Conservation (phyloP, 2,113 vertebrate species). For the Aldabrachelys gigantea region DNA sequence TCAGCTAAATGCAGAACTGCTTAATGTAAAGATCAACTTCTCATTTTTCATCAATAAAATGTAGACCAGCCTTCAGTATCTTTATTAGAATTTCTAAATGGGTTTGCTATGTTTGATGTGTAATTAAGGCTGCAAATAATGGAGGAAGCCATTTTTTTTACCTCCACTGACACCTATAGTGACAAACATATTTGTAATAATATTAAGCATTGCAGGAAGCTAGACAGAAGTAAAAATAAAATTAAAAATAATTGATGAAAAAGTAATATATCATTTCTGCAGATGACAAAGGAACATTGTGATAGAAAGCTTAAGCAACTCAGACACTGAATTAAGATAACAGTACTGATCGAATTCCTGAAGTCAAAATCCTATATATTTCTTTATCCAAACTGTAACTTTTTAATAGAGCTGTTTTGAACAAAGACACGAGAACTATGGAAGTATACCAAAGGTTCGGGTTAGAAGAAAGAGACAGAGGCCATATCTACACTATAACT, state of each 20-base stretch:
- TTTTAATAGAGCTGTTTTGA: background rate
- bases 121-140: background rate
- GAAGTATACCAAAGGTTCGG: background rate
- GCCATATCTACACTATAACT: background rate
- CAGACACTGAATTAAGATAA: background rate
- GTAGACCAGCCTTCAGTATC: background rate
- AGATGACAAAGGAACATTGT: background rate
- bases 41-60: background rate
- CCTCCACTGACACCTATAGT: background rate
- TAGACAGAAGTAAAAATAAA: constrained; percentile 13
- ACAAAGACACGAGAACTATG: background rate
- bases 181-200: background rate
- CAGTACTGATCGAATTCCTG: background rate
- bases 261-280: background rate
- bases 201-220: background rate
- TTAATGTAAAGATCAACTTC: background rate
- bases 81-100: background rate
- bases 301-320: background rate
- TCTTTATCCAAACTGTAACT: background rate
- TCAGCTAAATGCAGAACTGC: background rate
- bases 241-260: constrained; percentile 1
- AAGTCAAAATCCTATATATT: background rate
- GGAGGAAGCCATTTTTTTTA: background rate
- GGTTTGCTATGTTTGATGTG: background rate
- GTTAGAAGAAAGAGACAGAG: background rate